Base-by-base conservation (phyloP, 2,888 invertebrate species). In the Hirtodrosophila histrioides region DNA sequence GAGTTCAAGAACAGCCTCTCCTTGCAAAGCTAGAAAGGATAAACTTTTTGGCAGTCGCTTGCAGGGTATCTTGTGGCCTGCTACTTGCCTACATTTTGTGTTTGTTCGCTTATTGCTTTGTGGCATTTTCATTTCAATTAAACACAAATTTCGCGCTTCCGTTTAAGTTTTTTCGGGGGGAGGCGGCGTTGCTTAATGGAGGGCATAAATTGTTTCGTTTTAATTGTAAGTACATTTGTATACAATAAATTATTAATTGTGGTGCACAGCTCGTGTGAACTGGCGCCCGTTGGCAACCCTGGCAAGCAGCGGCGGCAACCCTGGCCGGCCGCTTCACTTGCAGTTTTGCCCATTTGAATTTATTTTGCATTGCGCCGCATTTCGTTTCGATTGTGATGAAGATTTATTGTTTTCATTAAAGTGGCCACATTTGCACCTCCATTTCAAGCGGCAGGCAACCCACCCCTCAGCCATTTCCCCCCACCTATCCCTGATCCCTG, bases 391-490 rank as follows among this genome's bases (percentile, higher is more conserved):
- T 45, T 39, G 69, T 85, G 85, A 84, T 88, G 80, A 79, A 86
- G 84, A 84, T 84, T 84, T 84, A 88, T 84, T 83, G 86, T 69
- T 73, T 75, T 86, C 77, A 86, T 86, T 86, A 70, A 76, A 86
- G 74, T 86, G 75, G 46, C 68, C 86, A 79, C 86, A 77, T 88
- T 88, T 72, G 69, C 83, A 84, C 88, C 83, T 84, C 66, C 81
- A 60, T 70, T 72, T 61, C 55, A 60, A 61, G 65, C 61, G 74
- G 66, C 54, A 29, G 51, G 10, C 11, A 4, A 8, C 23, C 43
- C 1, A 6, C 5, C 6, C 27, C 6, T 2, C 40, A 17, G 10
- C 60, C 36, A 41, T 31, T 17, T 2, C 12, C 35, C 46, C 10
- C 5, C 44, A 46, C 46, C 31, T 9, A n/a, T n/a, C 37, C 39